Evolutionary conservation across 2,113 vertebrate species (phyloP), one percentile per base, ranked within the genome.

Genomic region (Gadus chalcogrammus): DNA sequence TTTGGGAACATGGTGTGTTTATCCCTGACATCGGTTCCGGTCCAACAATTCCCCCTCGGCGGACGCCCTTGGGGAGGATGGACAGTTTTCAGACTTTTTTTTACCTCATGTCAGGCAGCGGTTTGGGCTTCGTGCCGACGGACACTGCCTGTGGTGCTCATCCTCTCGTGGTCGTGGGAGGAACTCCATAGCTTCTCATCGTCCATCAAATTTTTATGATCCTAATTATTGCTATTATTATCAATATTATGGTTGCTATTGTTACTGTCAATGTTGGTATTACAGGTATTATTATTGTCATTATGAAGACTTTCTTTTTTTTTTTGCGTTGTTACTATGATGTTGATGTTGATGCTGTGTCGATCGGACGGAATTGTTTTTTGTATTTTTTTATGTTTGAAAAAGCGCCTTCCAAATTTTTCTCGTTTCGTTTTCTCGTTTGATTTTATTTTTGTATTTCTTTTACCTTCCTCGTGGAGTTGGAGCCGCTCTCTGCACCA

Each of bases 61-160:
- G 53, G 82, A 84, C 81, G 71, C 69, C 71, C 73, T 18, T 52
- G 38, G 63, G 72, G 71, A 78, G 84, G 85, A 48, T 81, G 79
- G 73, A 24, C 80, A 84, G 80, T 76, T 68, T 77, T 84, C 84
- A 87, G 87, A 83, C 88, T 88, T 88, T 91, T 89, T 92, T 91
- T 92, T 93, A 93, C 92, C 92, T 93, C 92, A 93, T 91, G 91
- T 92, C 90, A 91, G 91, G 90, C 90, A 89, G 92, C 88, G 84
- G 91, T 91, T 90, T 89, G 87, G 86, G 79, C 79, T 82, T 53
- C 76, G 48, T 66, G 81, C 74, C 68, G 69, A 83, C 83, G 83
- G 85, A 90, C 87, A 84, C 89, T 93, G 91, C 89, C 89, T 87
- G 88, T 92, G 92, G 92, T 93, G 92, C 92, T 93, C 89, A 88